Evolutionary conservation across 2,888 invertebrate genomes (phyloP), one percentile per base, ranked within the genome.

Genomic region (Ormyrus nitidulus): DNA sequence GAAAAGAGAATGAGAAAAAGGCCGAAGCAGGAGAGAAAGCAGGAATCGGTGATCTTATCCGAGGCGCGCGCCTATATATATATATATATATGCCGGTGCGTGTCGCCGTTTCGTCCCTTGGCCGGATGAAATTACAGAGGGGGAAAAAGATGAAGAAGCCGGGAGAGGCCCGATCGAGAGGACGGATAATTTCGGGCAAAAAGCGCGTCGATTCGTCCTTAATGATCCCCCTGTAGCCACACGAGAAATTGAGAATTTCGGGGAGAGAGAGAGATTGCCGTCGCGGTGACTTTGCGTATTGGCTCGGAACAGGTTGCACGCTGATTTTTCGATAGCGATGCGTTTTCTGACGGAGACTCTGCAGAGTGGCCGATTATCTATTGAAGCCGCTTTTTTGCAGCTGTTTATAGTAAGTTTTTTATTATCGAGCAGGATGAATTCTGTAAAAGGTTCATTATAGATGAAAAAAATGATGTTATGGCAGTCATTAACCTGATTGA

Each of bases 131-230:
- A 80, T 80, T 77, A 80, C 81, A 80, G 68, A 59, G 69, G 69
- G 19, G 53, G 53, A 13, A n/a, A n/a, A 51, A 13, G 54, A 62
- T 49, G 70, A 68, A 53, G 65, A 49, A 64, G 58, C 48, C 8
- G 53, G 66, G 61, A 74, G 54, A 58, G 72, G 13, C 34, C 34
- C 80, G 80, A 80, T 80, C 80, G 72, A 13, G 11, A 69, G 73
- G 66, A 62, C 73, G 77, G 81, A 81, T 81, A 81, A 81, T 81
- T 79, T 81, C 78, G 70, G 71, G 69, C 69, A 69, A 77, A 80
- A 80, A 81, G 70, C 61, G 70, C 81, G 76, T 77, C 71, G 74
- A 77, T 75, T 65, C 77, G 48, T 19, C 71, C 46, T 75, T 81
- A 78, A 81, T 81, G 81, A 78, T 78, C 68, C 54, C 58, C 34